Conservation (phyloP, 2,888 invertebrate genomes). For the Conistra vaccinii region DNA sequence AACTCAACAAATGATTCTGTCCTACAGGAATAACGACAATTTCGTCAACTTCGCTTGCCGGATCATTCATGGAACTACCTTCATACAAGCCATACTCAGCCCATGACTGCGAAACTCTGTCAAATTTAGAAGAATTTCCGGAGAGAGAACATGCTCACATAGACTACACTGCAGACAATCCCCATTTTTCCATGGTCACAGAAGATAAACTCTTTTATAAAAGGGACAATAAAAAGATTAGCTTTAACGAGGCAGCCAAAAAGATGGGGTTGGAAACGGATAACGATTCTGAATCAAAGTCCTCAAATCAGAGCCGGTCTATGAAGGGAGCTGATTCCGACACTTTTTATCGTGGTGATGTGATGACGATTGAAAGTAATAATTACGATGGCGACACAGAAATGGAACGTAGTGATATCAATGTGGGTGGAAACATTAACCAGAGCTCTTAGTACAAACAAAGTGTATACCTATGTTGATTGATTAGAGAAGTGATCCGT, state of each 20-base stretch:
- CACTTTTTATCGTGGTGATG: not conserved
- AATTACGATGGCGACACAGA: constrained; percentile 36
- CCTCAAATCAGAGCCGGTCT: not conserved
- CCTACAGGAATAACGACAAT: constrained; percentile 66
- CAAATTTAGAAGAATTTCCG: constrained; percentile 59
- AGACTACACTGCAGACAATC: constrained; percentile 64
- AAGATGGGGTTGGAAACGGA: not conserved
- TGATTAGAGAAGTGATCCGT: not conserved
- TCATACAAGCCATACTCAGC: constrained; percentile 71
- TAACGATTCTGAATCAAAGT: constrained; percentile 20
- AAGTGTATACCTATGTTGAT: too few relatives aligned
- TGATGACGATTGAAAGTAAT: constrained; percentile 23
- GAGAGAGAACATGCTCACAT: constrained; percentile 66
- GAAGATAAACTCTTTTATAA: constrained; percentile 22
- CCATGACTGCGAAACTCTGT: constrained; percentile 53
- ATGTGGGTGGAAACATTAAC: not conserved
- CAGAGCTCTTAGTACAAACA: not conserved
- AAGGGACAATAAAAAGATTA: constrained; percentile 42
- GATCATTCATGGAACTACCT: constrained; percentile 73
- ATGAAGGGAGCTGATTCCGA: not conserved
- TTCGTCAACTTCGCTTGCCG: constrained; percentile 77
- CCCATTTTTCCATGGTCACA: constrained; percentile 44
- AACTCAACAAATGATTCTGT: not conserved
- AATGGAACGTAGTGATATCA: constrained; percentile 35
- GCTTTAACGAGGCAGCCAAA: constrained; percentile 29